A percentile compares a stretch with the other conserved stretches of the same genome.
Conservation (phyloP, 2,113 vertebrate species). For the Aviceda subcristata region DNA sequence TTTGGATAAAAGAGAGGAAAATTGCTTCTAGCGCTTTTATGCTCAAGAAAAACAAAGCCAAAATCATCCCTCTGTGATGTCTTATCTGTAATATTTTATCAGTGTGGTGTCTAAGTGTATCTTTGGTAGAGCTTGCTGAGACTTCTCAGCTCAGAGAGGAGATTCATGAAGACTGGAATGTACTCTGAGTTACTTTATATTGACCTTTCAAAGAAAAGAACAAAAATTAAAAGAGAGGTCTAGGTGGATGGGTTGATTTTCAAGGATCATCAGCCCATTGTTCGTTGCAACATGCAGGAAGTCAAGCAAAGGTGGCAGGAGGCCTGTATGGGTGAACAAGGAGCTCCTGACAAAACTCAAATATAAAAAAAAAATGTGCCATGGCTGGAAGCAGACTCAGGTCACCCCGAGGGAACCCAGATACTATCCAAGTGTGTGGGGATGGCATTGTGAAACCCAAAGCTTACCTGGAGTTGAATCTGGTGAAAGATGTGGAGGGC, state of each 20-base stretch:
- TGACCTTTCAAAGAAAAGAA: neutral
- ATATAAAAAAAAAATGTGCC: neutral
- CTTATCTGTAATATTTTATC: neutral
- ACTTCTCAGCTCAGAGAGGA: neutral
- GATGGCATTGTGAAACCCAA: neutral
- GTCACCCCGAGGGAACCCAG: neutral
- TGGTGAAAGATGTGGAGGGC: neutral
- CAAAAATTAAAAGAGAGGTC: neutral
- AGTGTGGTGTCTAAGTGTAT: neutral
- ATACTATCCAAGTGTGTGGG: neutral
- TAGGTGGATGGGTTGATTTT: neutral
- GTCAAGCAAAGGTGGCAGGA: neutral
- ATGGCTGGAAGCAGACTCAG: neutral
- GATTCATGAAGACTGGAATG: neutral
- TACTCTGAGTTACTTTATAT: neutral
- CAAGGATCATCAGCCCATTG: neutral
- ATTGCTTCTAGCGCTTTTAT: conserved; percentile 29
- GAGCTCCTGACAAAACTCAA: neutral
- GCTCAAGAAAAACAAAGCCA: conserved; percentile 40
- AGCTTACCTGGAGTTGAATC: neutral
- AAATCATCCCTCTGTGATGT: neutral
- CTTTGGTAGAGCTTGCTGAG: neutral
- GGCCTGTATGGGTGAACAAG: neutral
- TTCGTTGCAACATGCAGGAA: neutral
- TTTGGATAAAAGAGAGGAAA: conserved; percentile 41